Evolutionary conservation across 1,140 invertebrate species (phyloP).

Genomic region (Apolygus lucorum): DNA sequence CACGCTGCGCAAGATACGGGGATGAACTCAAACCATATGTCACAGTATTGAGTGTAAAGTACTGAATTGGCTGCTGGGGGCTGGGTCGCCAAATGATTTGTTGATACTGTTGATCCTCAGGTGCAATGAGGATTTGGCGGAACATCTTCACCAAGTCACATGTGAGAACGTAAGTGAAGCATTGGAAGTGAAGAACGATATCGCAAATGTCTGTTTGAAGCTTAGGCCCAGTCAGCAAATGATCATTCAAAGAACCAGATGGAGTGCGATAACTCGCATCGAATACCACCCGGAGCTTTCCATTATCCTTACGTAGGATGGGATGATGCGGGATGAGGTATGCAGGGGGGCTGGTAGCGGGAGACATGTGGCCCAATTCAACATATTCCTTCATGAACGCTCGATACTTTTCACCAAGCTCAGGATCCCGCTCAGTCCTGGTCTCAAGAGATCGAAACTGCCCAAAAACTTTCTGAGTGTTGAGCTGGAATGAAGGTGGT

Average conservation of each 20-base stretch:
- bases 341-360: background rate
- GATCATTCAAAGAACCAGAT: slow-evolving; percentile 40
- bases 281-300: no score
- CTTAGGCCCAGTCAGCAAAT: slow-evolving; percentile 38
- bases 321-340: background rate
- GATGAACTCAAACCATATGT: slow-evolving; percentile 38
- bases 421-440: background rate
- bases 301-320: no score
- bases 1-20: slow-evolving; percentile 37
- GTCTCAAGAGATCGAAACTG: background rate
- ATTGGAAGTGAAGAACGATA: no score
- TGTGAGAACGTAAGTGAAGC: slow-evolving; percentile 40
- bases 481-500: background rate
- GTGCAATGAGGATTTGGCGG: no score
- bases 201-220: slow-evolving; percentile 39
- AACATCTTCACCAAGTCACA: slow-evolving; percentile 38
- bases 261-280: slow-evolving; percentile 26
- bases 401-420: background rate
- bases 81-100: slow-evolving; percentile 31
- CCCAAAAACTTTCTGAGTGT: background rate
- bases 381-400: background rate
- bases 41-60: slow-evolving; percentile 36
- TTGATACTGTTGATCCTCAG: slow-evolving; percentile 20
- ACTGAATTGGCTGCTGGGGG: slow-evolving; percentile 27
- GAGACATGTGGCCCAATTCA: no score